A percentile compares a stretch with the other conserved stretches of the same genome.
These are phyloP conservation scores for Cyclina sinensis DNA, from an alignment of 1,140 invertebrate species.

Conservation along the genomic window DNA sequence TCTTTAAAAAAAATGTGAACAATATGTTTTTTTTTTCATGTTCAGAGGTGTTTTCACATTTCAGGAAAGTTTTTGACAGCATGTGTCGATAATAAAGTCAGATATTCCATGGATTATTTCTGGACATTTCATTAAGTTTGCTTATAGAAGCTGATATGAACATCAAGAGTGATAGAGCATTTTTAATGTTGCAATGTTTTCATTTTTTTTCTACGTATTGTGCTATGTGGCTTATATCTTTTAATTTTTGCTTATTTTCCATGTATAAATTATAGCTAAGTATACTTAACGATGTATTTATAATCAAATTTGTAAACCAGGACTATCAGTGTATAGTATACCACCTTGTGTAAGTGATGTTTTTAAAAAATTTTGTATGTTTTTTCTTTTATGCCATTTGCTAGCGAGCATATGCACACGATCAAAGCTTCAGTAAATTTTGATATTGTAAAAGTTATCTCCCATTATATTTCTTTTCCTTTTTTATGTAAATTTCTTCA, in stretches of 20 bases:
- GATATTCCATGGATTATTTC: no score
- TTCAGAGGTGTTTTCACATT: no score
- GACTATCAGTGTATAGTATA: not conserved
- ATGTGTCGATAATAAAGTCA: no score
- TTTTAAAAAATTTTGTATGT: slow-evolving; percentile 9
- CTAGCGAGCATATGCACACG: not conserved
- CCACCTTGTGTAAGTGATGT: slow-evolving; percentile 1
- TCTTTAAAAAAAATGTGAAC: no score
- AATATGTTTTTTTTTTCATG: no score
- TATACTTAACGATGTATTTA: slow-evolving; percentile 18
- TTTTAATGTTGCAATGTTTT: not conserved
- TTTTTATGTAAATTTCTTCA: no score
- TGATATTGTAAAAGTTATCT: no score
- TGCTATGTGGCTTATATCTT: not conserved
- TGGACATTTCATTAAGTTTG: no score
- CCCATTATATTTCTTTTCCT: no score
- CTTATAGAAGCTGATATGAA: no score
- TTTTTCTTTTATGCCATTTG: not conserved
- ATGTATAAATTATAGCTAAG: slow-evolving; percentile 10
- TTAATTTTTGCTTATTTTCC: slow-evolving; percentile 14
- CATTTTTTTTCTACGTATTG: slow-evolving; percentile 16
- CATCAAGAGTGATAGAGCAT: no score
- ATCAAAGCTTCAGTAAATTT: slow-evolving; percentile 28
- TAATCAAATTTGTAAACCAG: not conserved
- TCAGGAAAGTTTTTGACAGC: no score